Conservation (phyloP, 2,888 invertebrate genomes). For the Busseola fusca region DNA sequence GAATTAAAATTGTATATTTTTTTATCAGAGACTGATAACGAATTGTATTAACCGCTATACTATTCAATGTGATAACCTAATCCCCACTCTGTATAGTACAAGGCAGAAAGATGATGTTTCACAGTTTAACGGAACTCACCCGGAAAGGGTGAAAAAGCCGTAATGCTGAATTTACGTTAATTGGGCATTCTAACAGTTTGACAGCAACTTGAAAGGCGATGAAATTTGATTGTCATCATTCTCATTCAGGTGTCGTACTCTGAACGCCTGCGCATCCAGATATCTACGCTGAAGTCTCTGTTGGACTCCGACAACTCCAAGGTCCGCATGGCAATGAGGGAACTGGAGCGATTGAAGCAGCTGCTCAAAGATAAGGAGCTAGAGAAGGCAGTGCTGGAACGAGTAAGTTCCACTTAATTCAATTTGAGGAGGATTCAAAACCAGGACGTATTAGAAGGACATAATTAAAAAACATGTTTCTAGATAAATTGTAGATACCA, state of each 20-base stretch:
- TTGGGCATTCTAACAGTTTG: neutral
- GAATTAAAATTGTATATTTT: no score
- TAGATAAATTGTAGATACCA: no score
- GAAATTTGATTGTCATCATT: neutral
- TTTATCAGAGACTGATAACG: no score
- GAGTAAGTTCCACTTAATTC: slow-evolving; percentile 63
- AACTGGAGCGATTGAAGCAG: slow-evolving; percentile 84
- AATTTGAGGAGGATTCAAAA: neutral
- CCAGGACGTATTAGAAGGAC: neutral
- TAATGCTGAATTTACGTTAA: neutral
- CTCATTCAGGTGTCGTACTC: slow-evolving; percentile 76
- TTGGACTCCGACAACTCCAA: slow-evolving; percentile 89
- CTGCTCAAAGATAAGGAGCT: slow-evolving; percentile 81
- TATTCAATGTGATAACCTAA: no score
- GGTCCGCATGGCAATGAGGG: slow-evolving; percentile 83
- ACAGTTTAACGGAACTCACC: neutral
- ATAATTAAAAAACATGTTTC: neutral
- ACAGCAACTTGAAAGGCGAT: neutral
- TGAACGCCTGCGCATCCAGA: slow-evolving; percentile 88
- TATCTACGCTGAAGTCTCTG: slow-evolving; percentile 88
- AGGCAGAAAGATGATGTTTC: neutral
- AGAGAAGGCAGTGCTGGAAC: slow-evolving; percentile 82
- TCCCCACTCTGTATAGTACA: no score
- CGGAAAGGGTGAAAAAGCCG: neutral
- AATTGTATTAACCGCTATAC: no score